Conservation (phyloP, 2,113 vertebrate genomes). For the Coturnix japonica region DNA sequence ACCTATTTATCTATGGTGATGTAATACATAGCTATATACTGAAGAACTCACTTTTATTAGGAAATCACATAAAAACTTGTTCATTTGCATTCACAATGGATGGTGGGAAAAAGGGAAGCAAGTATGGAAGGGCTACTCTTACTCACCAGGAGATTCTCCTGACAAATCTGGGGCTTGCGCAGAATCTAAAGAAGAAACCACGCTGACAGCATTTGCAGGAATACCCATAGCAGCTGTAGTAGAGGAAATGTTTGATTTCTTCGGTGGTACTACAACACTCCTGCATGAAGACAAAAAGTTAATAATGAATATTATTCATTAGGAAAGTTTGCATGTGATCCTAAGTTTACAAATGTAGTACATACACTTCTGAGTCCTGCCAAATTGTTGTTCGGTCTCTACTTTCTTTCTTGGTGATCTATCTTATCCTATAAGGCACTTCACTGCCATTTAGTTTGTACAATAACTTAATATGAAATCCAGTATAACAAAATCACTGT, state of each 20-base stretch:
- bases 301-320: neutral
- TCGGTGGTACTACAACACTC: conserved; percentile 93
- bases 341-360: neutral
- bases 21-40: neutral
- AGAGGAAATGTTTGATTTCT: conserved; percentile 79
- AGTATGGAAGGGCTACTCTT: neutral
- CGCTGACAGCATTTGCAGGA: conserved; percentile 85
- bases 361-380: neutral
- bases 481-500: neutral
- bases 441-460: neutral
- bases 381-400: neutral
- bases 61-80: neutral
- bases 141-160: conserved; percentile 84
- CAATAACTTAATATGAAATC: neutral
- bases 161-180: conserved; percentile 71
- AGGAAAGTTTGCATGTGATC: neutral
- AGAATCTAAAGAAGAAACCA: conserved; percentile 88
- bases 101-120: neutral
- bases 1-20: neutral
- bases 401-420: neutral
- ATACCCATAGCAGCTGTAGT: conserved; percentile 66
- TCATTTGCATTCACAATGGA: neutral
- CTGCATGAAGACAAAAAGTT: conserved; percentile 68
- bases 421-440: neutral
- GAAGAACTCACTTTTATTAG: neutral